Conservation (phyloP, 2,888 invertebrate species). For the Heliconius hortense region DNA sequence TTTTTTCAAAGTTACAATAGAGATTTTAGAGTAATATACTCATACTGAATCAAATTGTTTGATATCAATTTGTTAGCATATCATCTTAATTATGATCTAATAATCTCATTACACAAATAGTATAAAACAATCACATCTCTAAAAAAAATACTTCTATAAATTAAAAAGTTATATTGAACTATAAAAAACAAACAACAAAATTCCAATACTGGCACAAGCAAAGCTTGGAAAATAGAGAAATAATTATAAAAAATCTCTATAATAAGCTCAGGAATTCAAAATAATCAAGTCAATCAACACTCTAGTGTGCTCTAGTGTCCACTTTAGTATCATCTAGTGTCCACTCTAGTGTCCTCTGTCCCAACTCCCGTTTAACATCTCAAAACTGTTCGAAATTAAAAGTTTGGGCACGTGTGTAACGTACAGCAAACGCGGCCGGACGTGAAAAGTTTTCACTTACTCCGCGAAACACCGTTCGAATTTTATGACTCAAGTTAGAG, state of each 20-base stretch:
- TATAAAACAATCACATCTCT: not conserved
- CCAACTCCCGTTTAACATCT: slow-evolving; percentile 33
- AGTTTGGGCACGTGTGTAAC: slow-evolving; percentile 40
- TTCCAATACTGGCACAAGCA: not conserved
- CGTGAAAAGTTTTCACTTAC: slow-evolving; percentile 38
- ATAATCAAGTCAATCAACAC: slow-evolving; percentile 23
- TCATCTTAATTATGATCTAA: not conserved
- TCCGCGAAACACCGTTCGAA: slow-evolving; percentile 12
- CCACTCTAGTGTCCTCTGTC: not conserved
- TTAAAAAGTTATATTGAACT: not conserved
- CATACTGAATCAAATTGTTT: no score
- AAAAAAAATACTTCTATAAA: not conserved
- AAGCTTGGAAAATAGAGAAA: slow-evolving; percentile 6
- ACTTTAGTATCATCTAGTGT: no score
- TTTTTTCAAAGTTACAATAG: no score
- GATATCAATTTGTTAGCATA: no score
- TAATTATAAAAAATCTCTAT: slow-evolving; percentile 22
- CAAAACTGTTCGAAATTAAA: slow-evolving; percentile 38
- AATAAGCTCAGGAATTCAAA: slow-evolving; percentile 29
- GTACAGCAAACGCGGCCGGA: slow-evolving; percentile 31
- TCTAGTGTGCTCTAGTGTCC: no score
- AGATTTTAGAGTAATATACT: no score
- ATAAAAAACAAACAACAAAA: not conserved
- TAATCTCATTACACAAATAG: not conserved
- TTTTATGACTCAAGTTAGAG: slow-evolving; percentile 14